Evolutionary conservation across 2,888 invertebrate genomes (phyloP), one percentile per base, ranked within the genome.

Genomic region (Amphipoea lucens): DNA sequence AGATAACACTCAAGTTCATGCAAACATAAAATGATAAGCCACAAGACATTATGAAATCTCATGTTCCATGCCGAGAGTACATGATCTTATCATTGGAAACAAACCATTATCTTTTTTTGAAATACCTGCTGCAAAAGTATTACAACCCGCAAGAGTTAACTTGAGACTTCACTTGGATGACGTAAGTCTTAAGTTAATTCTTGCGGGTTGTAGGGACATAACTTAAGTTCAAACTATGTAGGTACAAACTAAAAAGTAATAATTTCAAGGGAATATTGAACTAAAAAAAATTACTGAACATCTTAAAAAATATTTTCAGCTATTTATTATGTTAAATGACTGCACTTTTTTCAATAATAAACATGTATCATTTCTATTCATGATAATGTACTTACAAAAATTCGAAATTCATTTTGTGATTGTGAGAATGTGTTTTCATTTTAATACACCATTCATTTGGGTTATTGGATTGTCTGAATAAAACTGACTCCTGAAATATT

Each of bases 371-470:
- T 57, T 63, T 48, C 40, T 57, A 29, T 81, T 60, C 65, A 84
- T 70, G 4, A 36, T 36, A 23, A n/a, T 4, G n/a, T 65, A 84
- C 54, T 68, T 48, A 62, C 68, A 54, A 45, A 45, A 54, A 45
- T 11, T 66, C 36, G 40, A 40, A 74, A 71, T 11, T 14, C 12
- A 67, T 83, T 66, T 78, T 85, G 60, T 75, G 74, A 72, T 72
- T 85, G 79, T 79, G 76, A 62, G 63, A 83, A 74, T 74, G 54
- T 71, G 23, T 78, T 54, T 68, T 45, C 80, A 84, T 81, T 20
- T 29, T 78, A 76, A 81, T 76, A 81, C 67, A 76, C 74, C 81
- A 73, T 74, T 45, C 76, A 85, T 76, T 45, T 85, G 88, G 85
- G 76, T 84, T 78, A 57, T 74, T 63, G 85, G 85, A 74, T 67